Base-by-base conservation (phyloP, 2,113 vertebrate genomes). In the Paramisgurnus dabryanus region DNA sequence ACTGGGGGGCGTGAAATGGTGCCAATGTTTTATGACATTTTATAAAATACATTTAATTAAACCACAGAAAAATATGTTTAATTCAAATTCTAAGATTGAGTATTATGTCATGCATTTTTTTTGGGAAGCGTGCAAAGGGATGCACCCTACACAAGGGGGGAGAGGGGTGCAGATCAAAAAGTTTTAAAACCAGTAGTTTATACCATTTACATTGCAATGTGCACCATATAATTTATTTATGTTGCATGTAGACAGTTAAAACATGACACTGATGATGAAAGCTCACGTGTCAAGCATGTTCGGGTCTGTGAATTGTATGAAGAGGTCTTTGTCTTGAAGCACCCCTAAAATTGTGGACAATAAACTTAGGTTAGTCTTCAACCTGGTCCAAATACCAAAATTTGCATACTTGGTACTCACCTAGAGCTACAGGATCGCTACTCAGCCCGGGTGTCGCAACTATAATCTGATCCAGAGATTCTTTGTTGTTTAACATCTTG, bases 321-420 rank as follows among this genome's bases (percentile, higher is more conserved):
- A 96, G 17, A 96, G 92, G 82, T 96, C 95, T 85, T 95, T 96
- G 87, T 96, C 95, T 86, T 95, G 95, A 17, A 96, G 91, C 47
- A 96, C 94, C 10, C 95, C 95, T 96, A 84, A 18, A 87, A 76
- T 40, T 7, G 1, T 1, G 55, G 17, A 4, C 9, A 15, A 39
- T 2, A 53, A 34, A 66, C 34, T 18, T 7, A 8, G n/a, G 5
- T 53, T 12, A 75, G 18, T 57, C 8, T 57, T 57, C 41, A 34
- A 47, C 10, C 43, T 39, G 0, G 18, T 58, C 45, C 41, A 4
- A 18, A 17, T 63, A 18, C 17, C 4, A 15, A 74, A 43, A 41
- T 5, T 7, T 45, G 40, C 27, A 6, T n/a, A 55, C 65, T n/a
- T 18, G 0, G 0, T 9, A 90, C 92, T 90, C 85, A 95, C 95